These are phyloP conservation scores for Drosophila ambigua DNA, from an alignment of 1,140 invertebrate genomes.

Conservation along the genomic window DNA sequence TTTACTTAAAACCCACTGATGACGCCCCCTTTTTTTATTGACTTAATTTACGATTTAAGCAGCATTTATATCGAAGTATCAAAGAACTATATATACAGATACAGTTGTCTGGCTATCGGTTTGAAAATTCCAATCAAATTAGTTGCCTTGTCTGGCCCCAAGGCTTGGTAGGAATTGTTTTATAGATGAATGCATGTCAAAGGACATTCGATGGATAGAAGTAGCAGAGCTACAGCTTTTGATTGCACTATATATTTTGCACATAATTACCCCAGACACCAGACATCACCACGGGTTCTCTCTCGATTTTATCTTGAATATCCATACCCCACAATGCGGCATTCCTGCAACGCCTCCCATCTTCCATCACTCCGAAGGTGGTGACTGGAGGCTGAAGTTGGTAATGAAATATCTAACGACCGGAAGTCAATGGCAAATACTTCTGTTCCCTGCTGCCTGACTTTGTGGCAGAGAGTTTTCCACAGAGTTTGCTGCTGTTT, in stretches of 20 bases:
- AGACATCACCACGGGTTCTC: slow-evolving; percentile 21
- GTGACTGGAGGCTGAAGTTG: slow-evolving; percentile 55
- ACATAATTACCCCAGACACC: slow-evolving; percentile 27
- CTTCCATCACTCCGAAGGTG: slow-evolving; percentile 7
- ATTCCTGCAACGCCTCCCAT: slow-evolving; percentile 21
- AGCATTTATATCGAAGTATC: slow-evolving; percentile 25
- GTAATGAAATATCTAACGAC: slow-evolving; percentile 83
- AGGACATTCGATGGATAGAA: slow-evolving; percentile 43
- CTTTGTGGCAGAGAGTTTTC: slow-evolving; percentile 56
- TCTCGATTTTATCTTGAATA: slow-evolving; percentile 44
- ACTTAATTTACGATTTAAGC: slow-evolving; percentile 64
- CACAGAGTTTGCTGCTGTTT: slow-evolving; percentile 14
- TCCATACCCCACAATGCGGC: slow-evolving; percentile 14
- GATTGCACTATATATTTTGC: slow-evolving; percentile 42
- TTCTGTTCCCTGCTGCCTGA: slow-evolving; percentile 48
- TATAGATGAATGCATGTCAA: slow-evolving; percentile 54
- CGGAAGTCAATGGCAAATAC: slow-evolving; percentile 81
- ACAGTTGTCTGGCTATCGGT: slow-evolving; percentile 21
- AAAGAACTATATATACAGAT: neutral
- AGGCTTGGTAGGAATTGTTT: slow-evolving; percentile 36
- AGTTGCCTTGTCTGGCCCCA: slow-evolving; percentile 62
- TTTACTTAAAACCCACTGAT: slow-evolving; percentile 50
- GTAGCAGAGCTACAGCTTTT: slow-evolving; percentile 29
- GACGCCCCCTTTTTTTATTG: slow-evolving; percentile 63
- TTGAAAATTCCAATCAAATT: slow-evolving; percentile 56